These are phyloP conservation scores for Pterostichus madidus DNA, from an alignment of 2,888 invertebrate species.

Conservation along the genomic window DNA sequence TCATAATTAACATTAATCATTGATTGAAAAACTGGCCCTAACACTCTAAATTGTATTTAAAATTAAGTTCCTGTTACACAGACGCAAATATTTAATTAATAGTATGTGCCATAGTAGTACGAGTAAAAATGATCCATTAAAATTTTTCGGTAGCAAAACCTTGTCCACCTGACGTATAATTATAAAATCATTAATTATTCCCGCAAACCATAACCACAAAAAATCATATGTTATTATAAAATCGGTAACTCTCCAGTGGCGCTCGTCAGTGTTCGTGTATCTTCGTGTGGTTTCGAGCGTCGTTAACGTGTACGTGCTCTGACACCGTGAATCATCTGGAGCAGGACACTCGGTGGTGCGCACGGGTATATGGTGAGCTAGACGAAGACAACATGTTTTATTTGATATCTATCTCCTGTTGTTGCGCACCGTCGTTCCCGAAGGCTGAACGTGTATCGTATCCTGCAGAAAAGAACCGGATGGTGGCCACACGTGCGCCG, in stretches of 20 bases:
- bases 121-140: no score
- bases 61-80: no score
- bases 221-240: constrained; percentile 36
- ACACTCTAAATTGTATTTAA: no score
- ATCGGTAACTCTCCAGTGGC: background rate
- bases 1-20: no score
- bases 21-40: no score
- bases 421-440: constrained; percentile 22
- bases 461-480: constrained; percentile 54
- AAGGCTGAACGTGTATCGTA: constrained; percentile 50
- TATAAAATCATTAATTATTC: no score
- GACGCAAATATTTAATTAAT: no score
- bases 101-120: no score
- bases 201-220: background rate
- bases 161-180: no score
- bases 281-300: constrained; percentile 40
- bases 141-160: no score
- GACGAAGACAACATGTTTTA: constrained; percentile 50
- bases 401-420: constrained; percentile 61
- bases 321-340: constrained; percentile 61
- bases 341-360: constrained; percentile 7
- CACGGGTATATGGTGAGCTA: constrained; percentile 7
- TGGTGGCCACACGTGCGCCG: constrained; percentile 3
- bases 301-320: constrained; percentile 64
- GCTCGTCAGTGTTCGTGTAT: background rate